phyloP scores from a whole-genome alignment of 2,888 invertebrate genomes.

The Allacma fusca region DNA sequence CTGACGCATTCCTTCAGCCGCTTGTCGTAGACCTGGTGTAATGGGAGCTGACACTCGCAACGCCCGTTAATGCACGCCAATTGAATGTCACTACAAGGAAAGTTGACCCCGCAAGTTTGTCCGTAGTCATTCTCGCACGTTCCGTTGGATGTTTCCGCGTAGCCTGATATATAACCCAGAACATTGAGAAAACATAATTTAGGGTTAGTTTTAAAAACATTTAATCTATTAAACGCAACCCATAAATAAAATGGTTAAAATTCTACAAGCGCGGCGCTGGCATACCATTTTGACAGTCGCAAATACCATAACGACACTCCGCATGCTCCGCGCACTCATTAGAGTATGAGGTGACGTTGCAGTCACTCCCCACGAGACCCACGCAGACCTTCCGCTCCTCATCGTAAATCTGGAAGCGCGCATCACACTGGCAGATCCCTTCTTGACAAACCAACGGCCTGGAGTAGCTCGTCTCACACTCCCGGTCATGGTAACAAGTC shows the following conservation, averaged over 20 bases:
- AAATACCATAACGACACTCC: slow-evolving; percentile 50
- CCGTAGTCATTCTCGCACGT: slow-evolving; percentile 48
- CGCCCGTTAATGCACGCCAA: slow-evolving; percentile 55
- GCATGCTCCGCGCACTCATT: slow-evolving; percentile 56
- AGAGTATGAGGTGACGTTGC: slow-evolving; percentile 45
- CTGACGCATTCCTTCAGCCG: slow-evolving; percentile 52
- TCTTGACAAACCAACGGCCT: slow-evolving; percentile 46
- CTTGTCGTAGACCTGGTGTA: slow-evolving; percentile 56
- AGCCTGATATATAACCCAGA: too few relatives aligned
- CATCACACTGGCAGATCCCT: slow-evolving; percentile 49
- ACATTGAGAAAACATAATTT: neutral
- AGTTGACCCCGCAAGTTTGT: slow-evolving; percentile 43
- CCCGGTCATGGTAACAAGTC: slow-evolving; percentile 49
- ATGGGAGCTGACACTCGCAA: slow-evolving; percentile 51
- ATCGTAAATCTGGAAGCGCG: slow-evolving; percentile 52
- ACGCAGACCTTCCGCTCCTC: slow-evolving; percentile 47
- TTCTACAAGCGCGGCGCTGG: neutral
- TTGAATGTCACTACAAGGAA: slow-evolving; percentile 41
- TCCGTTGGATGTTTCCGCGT: slow-evolving; percentile 45
- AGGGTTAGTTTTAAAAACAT: neutral
- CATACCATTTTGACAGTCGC: slow-evolving; percentile 51
- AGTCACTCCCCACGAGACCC: slow-evolving; percentile 54
- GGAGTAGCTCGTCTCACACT: slow-evolving; percentile 48
- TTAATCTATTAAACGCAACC: neutral
- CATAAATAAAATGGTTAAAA: neutral